phyloP scores from a whole-genome alignment of 2,797 vertebrate genomes.

The Choloepus didactylus region DNA sequence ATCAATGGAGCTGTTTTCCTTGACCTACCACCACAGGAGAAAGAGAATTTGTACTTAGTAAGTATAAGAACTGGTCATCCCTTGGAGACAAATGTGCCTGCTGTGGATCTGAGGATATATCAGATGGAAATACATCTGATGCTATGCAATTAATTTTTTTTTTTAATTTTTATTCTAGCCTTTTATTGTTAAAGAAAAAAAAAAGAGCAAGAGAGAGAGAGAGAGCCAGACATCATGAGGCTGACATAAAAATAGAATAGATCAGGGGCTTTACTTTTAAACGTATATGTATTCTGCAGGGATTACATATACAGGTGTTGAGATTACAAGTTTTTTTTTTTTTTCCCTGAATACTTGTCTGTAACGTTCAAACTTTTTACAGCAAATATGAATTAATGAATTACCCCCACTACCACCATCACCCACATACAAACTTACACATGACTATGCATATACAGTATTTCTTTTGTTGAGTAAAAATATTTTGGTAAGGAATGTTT shows the following conservation, averaged over 20 bases:
- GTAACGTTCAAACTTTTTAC: neutral
- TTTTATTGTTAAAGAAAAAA: neutral
- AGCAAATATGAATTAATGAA: neutral
- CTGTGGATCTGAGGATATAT: conserved; percentile 24
- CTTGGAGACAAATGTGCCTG: conserved; percentile 33
- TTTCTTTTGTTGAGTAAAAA: neutral
- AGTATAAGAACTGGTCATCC: neutral
- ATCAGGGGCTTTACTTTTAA: neutral
- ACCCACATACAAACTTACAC: neutral
- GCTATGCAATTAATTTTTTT: neutral
- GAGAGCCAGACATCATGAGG: neutral
- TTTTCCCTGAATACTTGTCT: neutral
- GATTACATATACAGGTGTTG: neutral
- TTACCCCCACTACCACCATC: neutral
- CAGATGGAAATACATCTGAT: neutral
- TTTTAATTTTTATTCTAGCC: conserved; percentile 8
- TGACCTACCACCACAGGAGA: neutral
- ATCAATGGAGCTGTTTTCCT: neutral
- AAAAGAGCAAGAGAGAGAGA: neutral
- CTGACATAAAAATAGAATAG: neutral
- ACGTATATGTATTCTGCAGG: neutral
- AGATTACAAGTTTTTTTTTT: neutral
- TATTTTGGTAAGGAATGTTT: neutral
- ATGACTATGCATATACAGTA: neutral
- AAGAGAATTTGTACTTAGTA: neutral